Conservation (phyloP, 2,113 vertebrate species). For the Epinephelus lanceolatus region DNA sequence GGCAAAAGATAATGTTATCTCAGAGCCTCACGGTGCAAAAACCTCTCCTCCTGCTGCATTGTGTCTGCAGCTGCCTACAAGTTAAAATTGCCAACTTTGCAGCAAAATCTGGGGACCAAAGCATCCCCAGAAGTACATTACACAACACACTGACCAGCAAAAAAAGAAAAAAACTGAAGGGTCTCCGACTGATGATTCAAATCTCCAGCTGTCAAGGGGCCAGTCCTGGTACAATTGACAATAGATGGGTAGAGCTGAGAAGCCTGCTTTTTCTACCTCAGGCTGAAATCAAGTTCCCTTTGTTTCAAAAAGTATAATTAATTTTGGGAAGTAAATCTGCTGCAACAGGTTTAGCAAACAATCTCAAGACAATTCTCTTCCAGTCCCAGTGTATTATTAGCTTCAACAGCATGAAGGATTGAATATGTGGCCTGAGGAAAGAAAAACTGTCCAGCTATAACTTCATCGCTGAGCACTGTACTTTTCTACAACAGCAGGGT, state of each 20-base stretch:
- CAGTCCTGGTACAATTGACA: neutral
- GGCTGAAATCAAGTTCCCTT: neutral
- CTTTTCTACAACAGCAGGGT: slow-evolving; percentile 12
- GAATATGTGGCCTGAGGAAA: slow-evolving; percentile 18
- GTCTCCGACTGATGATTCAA: too few species aligned
- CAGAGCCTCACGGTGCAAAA: too few species aligned
- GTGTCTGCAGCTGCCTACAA: too few species aligned
- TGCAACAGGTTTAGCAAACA: neutral
- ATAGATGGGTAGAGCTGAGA: neutral
- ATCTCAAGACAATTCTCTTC: slow-evolving; percentile 22
- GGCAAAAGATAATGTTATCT: too few species aligned
- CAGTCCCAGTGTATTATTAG: neutral
- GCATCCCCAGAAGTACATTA: too few species aligned
- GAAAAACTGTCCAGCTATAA: neutral
- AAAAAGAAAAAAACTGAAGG: too few species aligned
- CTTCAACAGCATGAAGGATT: slow-evolving; percentile 10
- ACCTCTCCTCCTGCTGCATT: too few species aligned
- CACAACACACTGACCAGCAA: too few species aligned
- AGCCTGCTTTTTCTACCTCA: neutral
- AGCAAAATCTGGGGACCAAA: too few species aligned
- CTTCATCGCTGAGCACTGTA: neutral
- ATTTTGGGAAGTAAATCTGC: neutral
- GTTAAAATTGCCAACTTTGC: too few species aligned
- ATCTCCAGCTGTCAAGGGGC: too few species aligned
- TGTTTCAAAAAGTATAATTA: neutral